phyloP scores from a whole-genome alignment of 2,888 invertebrate species.

The Spisula subtruncata region DNA sequence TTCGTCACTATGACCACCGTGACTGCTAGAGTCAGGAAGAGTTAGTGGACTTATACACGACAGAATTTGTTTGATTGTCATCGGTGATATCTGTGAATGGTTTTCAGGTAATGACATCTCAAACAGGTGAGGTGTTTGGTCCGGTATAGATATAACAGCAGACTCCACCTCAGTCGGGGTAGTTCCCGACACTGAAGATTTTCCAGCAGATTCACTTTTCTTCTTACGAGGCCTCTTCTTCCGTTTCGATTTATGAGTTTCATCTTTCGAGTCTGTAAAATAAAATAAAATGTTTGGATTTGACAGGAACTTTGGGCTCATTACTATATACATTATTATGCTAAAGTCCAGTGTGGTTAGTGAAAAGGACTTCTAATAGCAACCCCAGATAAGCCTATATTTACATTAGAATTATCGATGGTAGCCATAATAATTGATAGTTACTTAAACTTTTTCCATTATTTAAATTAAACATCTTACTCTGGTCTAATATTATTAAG shows the following conservation, averaged over 20 bases:
- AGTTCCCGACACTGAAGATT: not conserved
- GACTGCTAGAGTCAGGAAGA: slow-evolving; percentile 10
- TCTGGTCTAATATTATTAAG: no score
- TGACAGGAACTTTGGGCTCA: no score
- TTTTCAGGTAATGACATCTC: slow-evolving; percentile 32
- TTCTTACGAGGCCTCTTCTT: slow-evolving; percentile 40
- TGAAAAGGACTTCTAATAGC: no score
- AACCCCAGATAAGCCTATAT: no score
- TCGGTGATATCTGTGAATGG: slow-evolving; percentile 37
- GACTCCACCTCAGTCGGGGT: slow-evolving; percentile 31
- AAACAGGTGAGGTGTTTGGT: not conserved
- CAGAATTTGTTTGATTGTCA: slow-evolving; percentile 41
- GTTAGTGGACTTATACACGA: slow-evolving; percentile 46
- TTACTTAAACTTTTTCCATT: no score
- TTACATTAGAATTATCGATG: no score
- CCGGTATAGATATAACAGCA: slow-evolving; percentile 42
- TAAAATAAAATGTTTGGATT: no score
- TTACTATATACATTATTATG: no score
- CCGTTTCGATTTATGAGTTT: not conserved
- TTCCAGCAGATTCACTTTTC: slow-evolving; percentile 29
- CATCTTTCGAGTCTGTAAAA: not conserved
- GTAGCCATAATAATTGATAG: no score
- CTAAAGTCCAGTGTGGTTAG: no score
- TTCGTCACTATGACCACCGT: slow-evolving; percentile 28
- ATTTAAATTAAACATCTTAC: no score